Base-by-base conservation (phyloP, 2,888 invertebrate species). In the Conistra vaccinii region DNA sequence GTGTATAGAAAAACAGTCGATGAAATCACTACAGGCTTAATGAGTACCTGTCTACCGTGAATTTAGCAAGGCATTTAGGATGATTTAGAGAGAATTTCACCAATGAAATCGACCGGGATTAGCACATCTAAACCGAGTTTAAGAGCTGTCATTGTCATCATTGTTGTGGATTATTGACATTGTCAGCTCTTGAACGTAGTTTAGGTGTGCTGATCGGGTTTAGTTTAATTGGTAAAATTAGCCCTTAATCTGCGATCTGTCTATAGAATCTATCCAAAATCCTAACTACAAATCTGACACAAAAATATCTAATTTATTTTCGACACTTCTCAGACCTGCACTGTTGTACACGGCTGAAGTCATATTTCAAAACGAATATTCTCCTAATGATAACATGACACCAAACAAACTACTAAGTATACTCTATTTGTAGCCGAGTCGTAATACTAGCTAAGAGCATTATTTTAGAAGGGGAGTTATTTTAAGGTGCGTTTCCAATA, bases 401-500 rank as follows among this genome's bases (percentile, higher is more conserved):
- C 63, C 45, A 5, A 55, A 58, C 6, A 14, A 61, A 79, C n/a
- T 14, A 35, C 29, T 39, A 12, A 2, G 10, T 32, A 4, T 55
- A 32, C 1, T 48, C 55, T 66, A 60, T 70, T 76, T 61, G 23
- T 9, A 62, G 53, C 14, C 12, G 1, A 20, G n/a, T 4, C 17
- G 7, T 39, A 1, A 60, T 35, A 29, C 35, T 29, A 23, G 26
- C 61, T 12, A 23, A 32, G 32, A 42, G 35, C 39, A 48, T 57
- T 51, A 67, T 58, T 61, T 48, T 14, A 60, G 39, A 10, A 55
- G 4, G 0, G 35, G 35, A 53, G 63, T 23, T 79, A 74, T 65
- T 67, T 81, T 81, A 53, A 67, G n/a, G 35, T 45, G 14, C 42
- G n/a, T 61, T 61, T 60, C 51, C 10, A 55, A 48, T 73, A 69